Base-by-base conservation (phyloP, 2,888 invertebrate species). In the Rhamphomyia laevipes region DNA sequence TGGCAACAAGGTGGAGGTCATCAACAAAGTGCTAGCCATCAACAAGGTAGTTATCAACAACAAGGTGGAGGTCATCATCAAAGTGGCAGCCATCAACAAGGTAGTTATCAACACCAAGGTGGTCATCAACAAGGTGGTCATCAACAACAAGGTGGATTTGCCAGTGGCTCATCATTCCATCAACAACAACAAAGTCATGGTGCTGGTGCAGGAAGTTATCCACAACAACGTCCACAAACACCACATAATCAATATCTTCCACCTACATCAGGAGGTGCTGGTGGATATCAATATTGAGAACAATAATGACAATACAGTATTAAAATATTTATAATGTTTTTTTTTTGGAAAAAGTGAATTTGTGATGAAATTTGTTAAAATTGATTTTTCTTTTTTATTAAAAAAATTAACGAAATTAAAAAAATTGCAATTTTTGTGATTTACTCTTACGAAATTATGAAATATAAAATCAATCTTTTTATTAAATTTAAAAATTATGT, bases 191-290 rank as follows among this genome's bases (percentile, higher is more conserved):
- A 38, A 38, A 38, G 38, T 45, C 57, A 60, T 21, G 48, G 53
- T 31, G 41, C 49, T 12, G 49, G 51, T 49, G 52, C 17, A 40
- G 41, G 6, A 12, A n/a, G n/a, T n/a, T 31, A 6, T 38, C 40
- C 49, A 15, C 46, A 33, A 42, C 51, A 41, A 30, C 56, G 57
- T 46, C 52, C 51, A 5, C 56, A 55, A 9, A 51, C 59, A 5
- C 61, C 67, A 1, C 53, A 60, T 11, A 51, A 61, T 7, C 59
- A 60, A 15, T 68, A 68, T 50, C 53, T 67, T 47, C 66, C 67
- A 4, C 66, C 67, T 44, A 42, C 47, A 38, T 47, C 38, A 12
- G 46, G 45, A 21, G 45, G 46, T 13, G 38, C 33, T 23, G 44
- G 46, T 11, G 55, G 55, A 45, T 55, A 55, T 40, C 53, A 52